Evolutionary conservation across 2,888 invertebrate species (phyloP), one percentile per base, ranked within the genome.

Genomic region (Cheilosia scutellata): DNA sequence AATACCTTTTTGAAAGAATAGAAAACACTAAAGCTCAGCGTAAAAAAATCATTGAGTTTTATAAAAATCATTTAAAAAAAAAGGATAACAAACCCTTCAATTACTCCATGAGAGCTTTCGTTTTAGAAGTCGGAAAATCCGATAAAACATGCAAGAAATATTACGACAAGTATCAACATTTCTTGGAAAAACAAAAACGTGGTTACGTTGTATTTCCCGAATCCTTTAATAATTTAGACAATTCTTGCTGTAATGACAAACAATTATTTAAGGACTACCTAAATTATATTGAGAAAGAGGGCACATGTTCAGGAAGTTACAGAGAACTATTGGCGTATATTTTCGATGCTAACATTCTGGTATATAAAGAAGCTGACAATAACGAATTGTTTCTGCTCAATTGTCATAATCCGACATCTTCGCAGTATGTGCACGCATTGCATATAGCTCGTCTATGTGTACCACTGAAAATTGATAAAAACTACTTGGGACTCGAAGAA

Each of bases 311-410:
- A 37, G 37, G 3, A 3, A 25, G 7, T 37, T 58, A 58, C 9
- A 16, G 20, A 20, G 57, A 37, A 58, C 33, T 58, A 58, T 58
- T 58, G 16, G 57, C 57, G 3, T 16, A 37, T 33, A 58, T 58
- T 58, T 58, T 58, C 20, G 37, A 25, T 2, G 37, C 20, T 5
- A 58, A 58, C 16, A 58, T 58, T 9, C 33, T 20, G 20, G 20
- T 37, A 5, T 58, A 58, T 33, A 20, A 2, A 9, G 37, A 33
- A 58, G 20, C 33, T 37, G 37, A 16, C 9, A 16, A 37, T 11
- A 9, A 6, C 9, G 37, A 9, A 33, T 58, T 58, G 37, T 37
- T 16, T 11, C 44, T 37, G 20, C 37, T 20, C 33, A 33, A 37
- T 25, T 16, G 31, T 13, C 57, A 58, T 11, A 58, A 58, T 33